Evolutionary conservation across 2,888 invertebrate species (phyloP).

Genomic region (Actias luna): DNA sequence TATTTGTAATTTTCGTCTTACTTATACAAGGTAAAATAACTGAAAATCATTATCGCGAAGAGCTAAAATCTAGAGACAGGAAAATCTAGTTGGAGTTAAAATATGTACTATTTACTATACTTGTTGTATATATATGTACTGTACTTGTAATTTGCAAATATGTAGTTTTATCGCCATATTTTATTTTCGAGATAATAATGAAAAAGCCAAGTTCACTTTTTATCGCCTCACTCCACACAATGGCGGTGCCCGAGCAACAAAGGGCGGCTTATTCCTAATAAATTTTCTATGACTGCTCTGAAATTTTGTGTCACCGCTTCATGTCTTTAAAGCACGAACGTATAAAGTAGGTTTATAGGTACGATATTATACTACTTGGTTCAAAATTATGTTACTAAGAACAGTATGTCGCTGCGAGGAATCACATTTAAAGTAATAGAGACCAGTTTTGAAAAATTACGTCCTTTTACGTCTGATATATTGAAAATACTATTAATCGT

Average conservation of each 20-base stretch:
- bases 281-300: conserved; percentile 33
- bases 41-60: too few species aligned
- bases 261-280: conserved; percentile 26
- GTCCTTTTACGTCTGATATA: too few species aligned
- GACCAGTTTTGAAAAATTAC: background rate
- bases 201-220: conserved; percentile 2
- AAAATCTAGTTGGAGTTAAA: too few species aligned
- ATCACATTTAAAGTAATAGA: background rate
- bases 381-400: conserved; percentile 20
- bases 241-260: conserved; percentile 6
- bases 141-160: background rate
- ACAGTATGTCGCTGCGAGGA: background rate
- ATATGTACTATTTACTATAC: background rate
- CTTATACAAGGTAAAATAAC: too few species aligned
- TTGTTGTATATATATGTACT: background rate
- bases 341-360: conserved; percentile 54
- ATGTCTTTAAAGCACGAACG: conserved; percentile 38
- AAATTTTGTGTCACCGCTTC: conserved; percentile 27
- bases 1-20: too few species aligned
- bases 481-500: too few species aligned
- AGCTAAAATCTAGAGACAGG: too few species aligned
- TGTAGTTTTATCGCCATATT: background rate
- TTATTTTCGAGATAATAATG: conserved; percentile 3
- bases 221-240: background rate
- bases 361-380: conserved; percentile 37